Evolutionary conservation across 2,113 vertebrate genomes (phyloP).

Genomic region (Apodemus sylvaticus): DNA sequence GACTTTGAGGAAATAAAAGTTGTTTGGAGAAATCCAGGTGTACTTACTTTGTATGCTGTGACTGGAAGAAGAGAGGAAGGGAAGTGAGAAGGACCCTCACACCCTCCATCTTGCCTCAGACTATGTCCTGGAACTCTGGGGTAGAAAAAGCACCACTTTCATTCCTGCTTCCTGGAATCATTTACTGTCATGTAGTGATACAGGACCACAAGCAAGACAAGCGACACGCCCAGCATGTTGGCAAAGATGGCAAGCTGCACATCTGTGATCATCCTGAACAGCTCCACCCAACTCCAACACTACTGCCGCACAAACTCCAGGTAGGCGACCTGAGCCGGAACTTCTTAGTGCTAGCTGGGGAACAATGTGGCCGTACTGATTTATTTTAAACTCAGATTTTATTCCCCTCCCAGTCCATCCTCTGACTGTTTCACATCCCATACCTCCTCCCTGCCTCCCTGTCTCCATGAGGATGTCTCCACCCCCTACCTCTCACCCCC

Average conservation of each 20-base stretch:
- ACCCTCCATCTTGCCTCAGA: constrained; percentile 81
- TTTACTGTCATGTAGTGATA: constrained; percentile 99
- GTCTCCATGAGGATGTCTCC: too few species aligned
- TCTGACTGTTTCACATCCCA: too few species aligned
- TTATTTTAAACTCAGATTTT: too few species aligned
- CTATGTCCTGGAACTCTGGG: constrained; percentile 78
- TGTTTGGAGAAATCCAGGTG: constrained; percentile 80
- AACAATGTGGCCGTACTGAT: not conserved
- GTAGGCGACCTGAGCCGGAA: constrained; percentile 36
- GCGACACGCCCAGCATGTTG: constrained; percentile 98
- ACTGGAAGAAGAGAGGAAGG: constrained; percentile 72
- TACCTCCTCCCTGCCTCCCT: too few species aligned
- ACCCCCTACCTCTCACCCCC: too few species aligned
- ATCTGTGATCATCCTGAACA: constrained; percentile 94
- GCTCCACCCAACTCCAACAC: not conserved
- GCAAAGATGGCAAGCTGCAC: constrained; percentile 98
- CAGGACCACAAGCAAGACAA: constrained; percentile 96
- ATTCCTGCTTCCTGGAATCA: constrained; percentile 97
- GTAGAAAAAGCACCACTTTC: constrained; percentile 65
- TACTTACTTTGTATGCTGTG: constrained; percentile 79
- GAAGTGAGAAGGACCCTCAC: constrained; percentile 75
- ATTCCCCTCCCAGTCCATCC: too few species aligned
- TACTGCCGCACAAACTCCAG: rapidly evolving
- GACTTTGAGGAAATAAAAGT: constrained; percentile 82
- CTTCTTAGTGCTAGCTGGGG: not conserved